Conservation (phyloP, 2,113 vertebrate genomes). For the Fukomys damarensis region DNA sequence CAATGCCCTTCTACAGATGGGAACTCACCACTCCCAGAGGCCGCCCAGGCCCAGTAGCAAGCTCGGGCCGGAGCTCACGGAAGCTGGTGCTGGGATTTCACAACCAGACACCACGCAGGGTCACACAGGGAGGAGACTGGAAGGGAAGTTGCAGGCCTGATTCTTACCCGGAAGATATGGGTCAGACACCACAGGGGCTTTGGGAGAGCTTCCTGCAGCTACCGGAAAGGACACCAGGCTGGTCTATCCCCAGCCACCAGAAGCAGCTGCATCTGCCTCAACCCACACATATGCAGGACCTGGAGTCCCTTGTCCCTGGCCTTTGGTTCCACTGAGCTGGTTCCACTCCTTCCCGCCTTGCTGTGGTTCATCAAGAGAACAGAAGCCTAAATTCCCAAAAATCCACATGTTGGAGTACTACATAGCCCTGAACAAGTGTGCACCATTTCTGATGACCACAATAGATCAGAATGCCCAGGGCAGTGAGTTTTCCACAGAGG, state of each 20-base stretch:
- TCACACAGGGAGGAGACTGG: fast-evolving
- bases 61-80: fast-evolving
- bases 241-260: fast-evolving
- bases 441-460: fast-evolving
- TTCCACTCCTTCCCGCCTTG: neutral
- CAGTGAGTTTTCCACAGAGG: no score
- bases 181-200: fast-evolving
- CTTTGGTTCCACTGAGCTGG: neutral
- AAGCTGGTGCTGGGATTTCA: fast-evolving
- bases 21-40: fast-evolving
- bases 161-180: fast-evolving
- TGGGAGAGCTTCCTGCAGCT: neutral
- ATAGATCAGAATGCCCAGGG: neutral
- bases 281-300: neutral
- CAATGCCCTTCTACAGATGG: neutral
- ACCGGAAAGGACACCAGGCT: fast-evolving
- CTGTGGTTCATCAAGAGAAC: neutral
- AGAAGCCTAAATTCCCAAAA: fast-evolving
- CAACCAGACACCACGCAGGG: fast-evolving
- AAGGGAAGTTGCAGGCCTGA: fast-evolving
- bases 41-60: neutral
- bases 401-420: fast-evolving
- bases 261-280: no score
- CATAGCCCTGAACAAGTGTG: fast-evolving
- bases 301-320: fast-evolving